Evolutionary conservation across 2,888 invertebrate species (phyloP), one percentile per base, ranked within the genome.

Genomic region (Carcina quercana): DNA sequence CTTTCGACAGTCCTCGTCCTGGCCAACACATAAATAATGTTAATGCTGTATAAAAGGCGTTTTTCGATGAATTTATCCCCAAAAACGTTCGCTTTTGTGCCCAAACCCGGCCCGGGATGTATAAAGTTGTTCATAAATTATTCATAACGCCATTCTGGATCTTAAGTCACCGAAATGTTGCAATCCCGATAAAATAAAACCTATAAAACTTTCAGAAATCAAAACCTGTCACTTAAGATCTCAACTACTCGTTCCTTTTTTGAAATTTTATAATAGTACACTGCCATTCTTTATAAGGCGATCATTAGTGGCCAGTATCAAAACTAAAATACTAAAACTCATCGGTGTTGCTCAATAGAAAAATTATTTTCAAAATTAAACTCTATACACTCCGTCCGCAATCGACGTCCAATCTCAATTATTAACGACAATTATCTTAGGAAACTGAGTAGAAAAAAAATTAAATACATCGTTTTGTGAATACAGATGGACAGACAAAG

Each of bases 51-150:
- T 72, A 75, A 75, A 75, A 70, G 71, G 69, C 64, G 68, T 70
- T 76, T 73, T 75, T 74, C 70, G 64, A 71, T 70, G 71, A 72
- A 78, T 72, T 76, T 70, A 71, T 75, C 58, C 59, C 65, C 61
- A 65, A 75, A 78, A 75, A 66, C 62, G 63, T 59, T 50, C 51
- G 56, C 62, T 66, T 69, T 72, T 61, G 61, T 55, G 43, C 56
- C 64, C 61, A 68, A 67, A 66, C 60, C 52, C 46, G 48, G 57
- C 51, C 47, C 57, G 59, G 62, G 62, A 71, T 70, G 66, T 75
- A 74, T 74, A 59, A 76, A 80, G 74, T 65, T 79, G 75, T 79
- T 59, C 68, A 75, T 80, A 67, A 66, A 78, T 79, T 59, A 79
- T 78, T 72, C 74, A 79, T 67, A 44, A 32, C 52, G 38, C 39